A percentile compares a stretch with the other conserved stretches of the same genome.
phyloP scores from a whole-genome alignment of 1,140 invertebrate species.

The Phymorhynchus buccinoides region DNA sequence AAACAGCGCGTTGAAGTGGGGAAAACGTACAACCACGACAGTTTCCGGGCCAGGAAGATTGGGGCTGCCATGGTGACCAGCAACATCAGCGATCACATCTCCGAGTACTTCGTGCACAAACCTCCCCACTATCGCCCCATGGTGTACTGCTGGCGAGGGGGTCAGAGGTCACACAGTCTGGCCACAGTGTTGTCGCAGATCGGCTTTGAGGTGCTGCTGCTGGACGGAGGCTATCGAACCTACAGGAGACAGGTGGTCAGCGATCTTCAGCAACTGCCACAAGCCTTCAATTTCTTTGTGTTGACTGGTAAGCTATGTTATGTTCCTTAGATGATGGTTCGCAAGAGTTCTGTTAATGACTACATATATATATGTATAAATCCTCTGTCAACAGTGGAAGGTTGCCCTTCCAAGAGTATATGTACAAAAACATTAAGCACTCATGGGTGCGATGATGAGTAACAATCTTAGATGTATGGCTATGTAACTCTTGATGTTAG shows the following conservation, averaged over 20 bases:
- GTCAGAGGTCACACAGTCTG: slow-evolving; percentile 52
- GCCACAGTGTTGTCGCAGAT: slow-evolving; percentile 50
- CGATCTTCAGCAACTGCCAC: slow-evolving; percentile 44
- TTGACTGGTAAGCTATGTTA: slow-evolving; percentile 47
- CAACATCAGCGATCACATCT: slow-evolving; percentile 46
- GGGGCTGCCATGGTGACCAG: slow-evolving; percentile 45
- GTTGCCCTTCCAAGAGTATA: too few species aligned
- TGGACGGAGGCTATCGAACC: slow-evolving; percentile 51
- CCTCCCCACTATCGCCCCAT: slow-evolving; percentile 46
- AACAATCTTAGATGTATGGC: too few species aligned
- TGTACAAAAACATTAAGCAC: too few species aligned
- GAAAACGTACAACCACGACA: slow-evolving; percentile 39
- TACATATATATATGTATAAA: too few species aligned
- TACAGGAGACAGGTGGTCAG: slow-evolving; percentile 45
- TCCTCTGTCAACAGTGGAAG: too few species aligned
- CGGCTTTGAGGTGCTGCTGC: slow-evolving; percentile 46
- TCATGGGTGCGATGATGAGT: too few species aligned
- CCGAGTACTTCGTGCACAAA: slow-evolving; percentile 47
- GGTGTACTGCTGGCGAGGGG: slow-evolving; percentile 55
- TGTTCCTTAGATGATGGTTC: too few species aligned
- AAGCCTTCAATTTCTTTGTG: slow-evolving; percentile 46
- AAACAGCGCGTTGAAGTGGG: slow-evolving; percentile 45
- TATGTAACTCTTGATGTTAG: too few species aligned
- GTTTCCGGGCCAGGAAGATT: slow-evolving; percentile 45
- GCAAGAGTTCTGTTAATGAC: too few species aligned